Conservation (phyloP, 2,888 invertebrate genomes). For the Pristionchus japonicus region DNA sequence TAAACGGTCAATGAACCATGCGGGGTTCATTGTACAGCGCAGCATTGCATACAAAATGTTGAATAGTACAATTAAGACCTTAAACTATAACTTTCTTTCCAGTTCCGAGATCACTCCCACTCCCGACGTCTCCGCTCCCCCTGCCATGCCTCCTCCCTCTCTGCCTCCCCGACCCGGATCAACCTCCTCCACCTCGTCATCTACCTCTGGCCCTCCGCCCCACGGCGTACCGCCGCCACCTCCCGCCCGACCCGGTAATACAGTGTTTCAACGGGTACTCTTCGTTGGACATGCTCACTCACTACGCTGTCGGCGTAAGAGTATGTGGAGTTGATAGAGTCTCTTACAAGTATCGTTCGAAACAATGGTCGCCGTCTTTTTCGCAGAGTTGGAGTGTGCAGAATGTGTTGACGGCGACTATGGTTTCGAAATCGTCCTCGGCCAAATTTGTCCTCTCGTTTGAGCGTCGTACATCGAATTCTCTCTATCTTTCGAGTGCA, state of each 20-base stretch:
- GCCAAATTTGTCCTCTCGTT: background rate
- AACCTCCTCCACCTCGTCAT: conserved; percentile 44
- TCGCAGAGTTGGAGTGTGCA: no score
- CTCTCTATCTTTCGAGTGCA: background rate
- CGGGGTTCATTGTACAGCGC: no score
- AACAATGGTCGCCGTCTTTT: no score
- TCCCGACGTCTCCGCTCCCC: conserved; percentile 2
- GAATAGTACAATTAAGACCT: no score
- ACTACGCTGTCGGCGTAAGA: no score
- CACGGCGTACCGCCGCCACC: background rate
- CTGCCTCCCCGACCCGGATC: conserved; percentile 42
- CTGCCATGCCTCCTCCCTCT: conserved; percentile 33
- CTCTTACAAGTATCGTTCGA: no score
- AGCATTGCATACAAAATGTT: no score
- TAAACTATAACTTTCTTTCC: background rate
- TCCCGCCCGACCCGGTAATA: background rate
- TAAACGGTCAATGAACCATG: no score
- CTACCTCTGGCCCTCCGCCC: conserved; percentile 36
- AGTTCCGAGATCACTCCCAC: conserved; percentile 44
- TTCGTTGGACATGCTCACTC: background rate
- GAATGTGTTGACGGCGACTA: no score
- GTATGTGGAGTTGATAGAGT: no score
- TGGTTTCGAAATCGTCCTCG: background rate
- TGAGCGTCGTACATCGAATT: conserved; percentile 5
- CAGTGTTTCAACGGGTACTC: background rate